phyloP scores from a whole-genome alignment of 2,888 invertebrate species.

The Smittia aterrima region DNA sequence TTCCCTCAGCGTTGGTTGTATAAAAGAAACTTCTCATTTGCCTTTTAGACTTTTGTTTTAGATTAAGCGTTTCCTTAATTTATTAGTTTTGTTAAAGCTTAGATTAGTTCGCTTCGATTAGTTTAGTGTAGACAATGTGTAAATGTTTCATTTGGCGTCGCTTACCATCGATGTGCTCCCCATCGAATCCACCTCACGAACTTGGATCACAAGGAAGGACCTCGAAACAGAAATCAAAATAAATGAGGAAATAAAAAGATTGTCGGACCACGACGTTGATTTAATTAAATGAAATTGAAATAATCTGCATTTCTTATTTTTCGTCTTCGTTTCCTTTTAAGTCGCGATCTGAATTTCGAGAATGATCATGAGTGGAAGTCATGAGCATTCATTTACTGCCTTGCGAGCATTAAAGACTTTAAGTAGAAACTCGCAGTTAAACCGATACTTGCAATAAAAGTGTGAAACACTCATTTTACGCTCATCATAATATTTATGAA shows the following conservation, averaged over 20 bases:
- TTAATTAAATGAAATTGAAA: slow-evolving; percentile 27
- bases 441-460: slow-evolving; percentile 33
- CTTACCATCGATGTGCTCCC: background rate
- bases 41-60: background rate
- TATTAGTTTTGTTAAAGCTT: background rate
- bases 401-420: too few relatives aligned
- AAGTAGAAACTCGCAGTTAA: slow-evolving; percentile 26
- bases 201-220: slow-evolving; percentile 14
- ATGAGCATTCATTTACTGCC: too few relatives aligned
- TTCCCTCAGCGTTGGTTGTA: background rate
- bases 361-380: too few relatives aligned
- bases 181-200: background rate
- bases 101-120: background rate
- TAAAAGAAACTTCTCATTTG: background rate
- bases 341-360: slow-evolving; percentile 1
- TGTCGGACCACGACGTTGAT: slow-evolving; percentile 29
- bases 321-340: slow-evolving; percentile 7
- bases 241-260: slow-evolving; percentile 32
- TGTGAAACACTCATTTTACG: slow-evolving; percentile 40
- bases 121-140: slow-evolving; percentile 4
- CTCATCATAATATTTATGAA: slow-evolving; percentile 41
- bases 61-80: background rate
- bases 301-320: slow-evolving; percentile 4
- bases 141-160: background rate
- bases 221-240: slow-evolving; percentile 24